Evolutionary conservation across 2,797 vertebrate species (phyloP), one percentile per base, ranked within the genome.

Genomic region (Oreochromis grahami): DNA sequence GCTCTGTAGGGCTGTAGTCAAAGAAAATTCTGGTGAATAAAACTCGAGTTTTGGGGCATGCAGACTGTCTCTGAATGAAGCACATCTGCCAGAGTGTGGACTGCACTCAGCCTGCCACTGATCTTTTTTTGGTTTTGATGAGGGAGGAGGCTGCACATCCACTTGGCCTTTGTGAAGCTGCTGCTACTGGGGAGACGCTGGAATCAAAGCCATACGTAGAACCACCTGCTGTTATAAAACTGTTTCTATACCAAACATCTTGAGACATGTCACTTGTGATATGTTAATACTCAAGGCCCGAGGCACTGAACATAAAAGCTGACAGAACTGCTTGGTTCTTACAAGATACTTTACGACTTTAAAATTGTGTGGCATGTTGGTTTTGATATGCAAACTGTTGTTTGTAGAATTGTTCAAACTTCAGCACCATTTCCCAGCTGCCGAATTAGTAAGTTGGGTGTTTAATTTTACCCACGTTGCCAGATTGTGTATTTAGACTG

Each of bases 381-480:
- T 10, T 70, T 7, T 70, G 1, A 45, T 7, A 11, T 5, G 65
- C 65, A 45, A 70, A 45, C 38, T 26, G 65, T 14, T 72, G 9
- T 17, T 72, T 72, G 21, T 11, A 48, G n/a, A 26, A 11, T 45
- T 45, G 6, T 11, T 26, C 8, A 0, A 15, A 5, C 1, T 10
- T 70, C 14, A 70, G 21, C 38, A 6, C 21, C 21, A 68, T 43
- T 43, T 72, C 68, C 24, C 24, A 45, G 41, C 65, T 29, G 24
- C 65, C 38, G 2, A 10, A 70, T 26, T 45, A 45, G 65, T 70
- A 45, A 70, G 9, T 48, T 5, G 21, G 3, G 38, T 68, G 63
- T 43, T 43, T 43, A 1, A 70, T 17, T 43, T 17, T 3, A 6
- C 1, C 38, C 8, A 3, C 1, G 1, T 70, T 70, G 13, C 0